A percentile compares a stretch with the other conserved stretches of the same genome.
phyloP scores from a whole-genome alignment of 2,113 vertebrate genomes.

The Blennius ocellaris region DNA sequence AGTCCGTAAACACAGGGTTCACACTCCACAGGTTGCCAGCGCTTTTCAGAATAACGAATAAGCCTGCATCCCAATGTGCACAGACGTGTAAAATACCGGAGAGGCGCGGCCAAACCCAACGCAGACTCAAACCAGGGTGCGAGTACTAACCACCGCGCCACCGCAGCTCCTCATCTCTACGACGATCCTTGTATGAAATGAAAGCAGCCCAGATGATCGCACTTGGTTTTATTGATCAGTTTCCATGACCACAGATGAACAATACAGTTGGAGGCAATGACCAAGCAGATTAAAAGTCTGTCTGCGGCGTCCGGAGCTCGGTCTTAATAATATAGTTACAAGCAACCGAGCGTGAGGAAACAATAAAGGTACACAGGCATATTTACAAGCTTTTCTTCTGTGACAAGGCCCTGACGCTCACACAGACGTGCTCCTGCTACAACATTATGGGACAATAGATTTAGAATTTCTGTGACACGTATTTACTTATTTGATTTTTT shows the following conservation, averaged over 20 bases:
- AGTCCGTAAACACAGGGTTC: too few species aligned
- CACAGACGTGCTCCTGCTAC: conserved; percentile 48
- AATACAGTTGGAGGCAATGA: conserved; percentile 73
- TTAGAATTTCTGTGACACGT: neutral
- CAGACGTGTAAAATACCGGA: too few species aligned
- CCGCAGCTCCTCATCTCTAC: neutral
- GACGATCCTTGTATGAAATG: neutral
- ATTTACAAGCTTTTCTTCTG: conserved; percentile 80
- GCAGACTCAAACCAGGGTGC: too few species aligned
- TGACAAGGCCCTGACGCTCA: conserved; percentile 38
- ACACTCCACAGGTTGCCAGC: too few species aligned
- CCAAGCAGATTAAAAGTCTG: conserved; percentile 72
- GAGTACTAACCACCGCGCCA: too few species aligned
- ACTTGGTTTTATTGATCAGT: conserved; percentile 75
- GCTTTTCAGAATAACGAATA: too few species aligned
- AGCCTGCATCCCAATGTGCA: too few species aligned
- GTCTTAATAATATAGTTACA: conserved; percentile 82
- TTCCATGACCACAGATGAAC: conserved; percentile 76
- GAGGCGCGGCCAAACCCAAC: too few species aligned
- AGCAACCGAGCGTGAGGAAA: conserved; percentile 75
- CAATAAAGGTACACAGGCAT: conserved; percentile 67
- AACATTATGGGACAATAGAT: conserved; percentile 22
- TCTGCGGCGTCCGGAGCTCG: conserved; percentile 61
- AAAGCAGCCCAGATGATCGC: conserved; percentile 11
- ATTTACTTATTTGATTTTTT: neutral